Evolutionary conservation across 2,797 vertebrate species (phyloP).

Genomic region (Urophycis tenuis): DNA sequence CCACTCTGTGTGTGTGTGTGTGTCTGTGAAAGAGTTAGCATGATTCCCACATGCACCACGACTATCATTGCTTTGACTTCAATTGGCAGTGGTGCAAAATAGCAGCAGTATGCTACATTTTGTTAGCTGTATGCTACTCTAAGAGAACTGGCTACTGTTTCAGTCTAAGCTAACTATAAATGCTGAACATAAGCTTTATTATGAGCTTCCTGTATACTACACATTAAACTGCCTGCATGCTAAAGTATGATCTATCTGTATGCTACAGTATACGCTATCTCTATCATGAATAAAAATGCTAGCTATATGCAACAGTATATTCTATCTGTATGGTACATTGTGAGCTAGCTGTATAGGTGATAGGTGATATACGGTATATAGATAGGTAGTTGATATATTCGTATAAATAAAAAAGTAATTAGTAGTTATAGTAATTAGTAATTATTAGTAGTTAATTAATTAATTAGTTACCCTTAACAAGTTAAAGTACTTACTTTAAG

Average conservation of each 20-base stretch:
- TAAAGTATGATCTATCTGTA: not conserved
- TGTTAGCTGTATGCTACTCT: not conserved
- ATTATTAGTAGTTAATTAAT: too few species aligned
- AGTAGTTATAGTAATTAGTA: too few species aligned
- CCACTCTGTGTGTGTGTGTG: conserved; percentile 17
- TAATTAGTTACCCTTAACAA: too few species aligned
- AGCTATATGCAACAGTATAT: not conserved
- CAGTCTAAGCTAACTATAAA: not conserved
- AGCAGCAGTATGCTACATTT: not conserved
- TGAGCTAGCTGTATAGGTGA: not conserved
- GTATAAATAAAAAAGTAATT: too few species aligned
- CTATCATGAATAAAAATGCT: not conserved
- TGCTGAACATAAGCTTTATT: not conserved
- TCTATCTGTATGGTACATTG: not conserved
- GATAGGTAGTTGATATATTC: too few species aligned
- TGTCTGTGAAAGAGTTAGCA: not conserved
- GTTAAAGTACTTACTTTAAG: too few species aligned
- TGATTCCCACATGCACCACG: not conserved
- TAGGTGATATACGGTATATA: too few species aligned
- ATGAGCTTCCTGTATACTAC: not conserved
- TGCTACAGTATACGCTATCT: not conserved
- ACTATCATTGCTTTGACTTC: not conserved
- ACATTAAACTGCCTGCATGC: not conserved
- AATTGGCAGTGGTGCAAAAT: not conserved
- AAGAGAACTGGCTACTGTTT: too few species aligned